phyloP scores from a whole-genome alignment of 2,113 vertebrate genomes.

The Rhea pennata region DNA sequence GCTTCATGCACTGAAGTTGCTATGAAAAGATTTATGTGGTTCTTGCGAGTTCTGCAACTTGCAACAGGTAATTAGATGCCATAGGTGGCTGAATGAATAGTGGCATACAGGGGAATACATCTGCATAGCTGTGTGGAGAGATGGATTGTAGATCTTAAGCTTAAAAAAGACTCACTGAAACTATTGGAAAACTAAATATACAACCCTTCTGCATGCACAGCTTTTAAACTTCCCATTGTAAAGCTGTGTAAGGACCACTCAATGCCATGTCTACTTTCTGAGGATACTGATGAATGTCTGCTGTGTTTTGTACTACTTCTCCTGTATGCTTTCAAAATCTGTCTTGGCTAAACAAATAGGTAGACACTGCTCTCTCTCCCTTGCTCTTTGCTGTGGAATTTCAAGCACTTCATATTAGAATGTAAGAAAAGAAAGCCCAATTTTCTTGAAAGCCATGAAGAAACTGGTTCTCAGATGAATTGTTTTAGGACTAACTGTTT shows the following conservation, averaged over 20 bases:
- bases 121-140: neutral
- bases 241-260: neutral
- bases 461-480: neutral
- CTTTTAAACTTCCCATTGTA: neutral
- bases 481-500: neutral
- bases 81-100: neutral
- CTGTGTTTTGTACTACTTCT: neutral
- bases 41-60: neutral
- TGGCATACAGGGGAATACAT: neutral
- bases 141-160: neutral
- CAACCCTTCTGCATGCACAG: accelerated
- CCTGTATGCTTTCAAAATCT: neutral
- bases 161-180: neutral
- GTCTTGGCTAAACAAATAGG: neutral
- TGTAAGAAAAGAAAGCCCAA: neutral
- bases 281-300: neutral
- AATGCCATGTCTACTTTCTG: neutral
- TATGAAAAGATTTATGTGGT: neutral
- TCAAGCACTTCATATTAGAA: neutral
- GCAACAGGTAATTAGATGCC: neutral
- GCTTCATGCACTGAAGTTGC: accelerated
- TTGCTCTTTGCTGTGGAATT: neutral
- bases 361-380: neutral
- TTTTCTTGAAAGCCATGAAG: neutral
- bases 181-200: accelerated